A percentile compares a stretch with the other conserved stretches of the same genome.
phyloP scores from a whole-genome alignment of 2,888 invertebrate genomes.

The Tachina lurida region DNA sequence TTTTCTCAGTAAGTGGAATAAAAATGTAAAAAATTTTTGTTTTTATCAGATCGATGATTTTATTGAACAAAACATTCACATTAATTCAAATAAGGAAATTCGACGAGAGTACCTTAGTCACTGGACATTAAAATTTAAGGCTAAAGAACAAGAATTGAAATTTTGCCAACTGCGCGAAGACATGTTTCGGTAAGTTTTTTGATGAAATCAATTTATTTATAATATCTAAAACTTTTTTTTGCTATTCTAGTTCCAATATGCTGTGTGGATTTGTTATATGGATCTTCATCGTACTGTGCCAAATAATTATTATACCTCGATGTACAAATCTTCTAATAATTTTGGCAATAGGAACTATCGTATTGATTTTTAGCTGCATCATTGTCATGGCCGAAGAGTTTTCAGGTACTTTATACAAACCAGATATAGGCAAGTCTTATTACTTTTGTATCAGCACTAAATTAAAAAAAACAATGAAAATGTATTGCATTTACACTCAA shows the following conservation, averaged over 20 bases:
- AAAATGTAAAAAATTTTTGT: background rate
- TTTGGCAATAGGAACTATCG: conserved; percentile 87
- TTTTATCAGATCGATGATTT: conserved; percentile 89
- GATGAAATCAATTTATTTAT: background rate
- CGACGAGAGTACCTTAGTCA: conserved; percentile 92
- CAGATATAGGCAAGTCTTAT: no score
- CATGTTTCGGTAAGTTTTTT: conserved; percentile 89
- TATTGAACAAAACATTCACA: conserved; percentile 93
- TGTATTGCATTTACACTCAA: no score
- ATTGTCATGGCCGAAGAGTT: conserved; percentile 95
- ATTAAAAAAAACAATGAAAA: no score
- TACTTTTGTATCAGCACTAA: no score
- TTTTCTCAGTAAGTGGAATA: background rate
- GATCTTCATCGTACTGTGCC: conserved; percentile 92
- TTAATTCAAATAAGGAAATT: conserved; percentile 94
- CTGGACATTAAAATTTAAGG: conserved; percentile 94
- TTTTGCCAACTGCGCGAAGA: conserved; percentile 94
- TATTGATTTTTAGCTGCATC: conserved; percentile 88
- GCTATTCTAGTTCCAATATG: conserved; percentile 89
- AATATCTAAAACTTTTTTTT: background rate
- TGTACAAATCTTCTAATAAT: conserved; percentile 86
- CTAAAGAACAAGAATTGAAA: conserved; percentile 90
- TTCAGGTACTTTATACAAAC: conserved; percentile 76
- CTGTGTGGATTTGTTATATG: conserved; percentile 95
- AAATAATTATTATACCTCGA: conserved; percentile 88